phyloP scores from a whole-genome alignment of 2,113 vertebrate species.

The Crotalus viridis region DNA sequence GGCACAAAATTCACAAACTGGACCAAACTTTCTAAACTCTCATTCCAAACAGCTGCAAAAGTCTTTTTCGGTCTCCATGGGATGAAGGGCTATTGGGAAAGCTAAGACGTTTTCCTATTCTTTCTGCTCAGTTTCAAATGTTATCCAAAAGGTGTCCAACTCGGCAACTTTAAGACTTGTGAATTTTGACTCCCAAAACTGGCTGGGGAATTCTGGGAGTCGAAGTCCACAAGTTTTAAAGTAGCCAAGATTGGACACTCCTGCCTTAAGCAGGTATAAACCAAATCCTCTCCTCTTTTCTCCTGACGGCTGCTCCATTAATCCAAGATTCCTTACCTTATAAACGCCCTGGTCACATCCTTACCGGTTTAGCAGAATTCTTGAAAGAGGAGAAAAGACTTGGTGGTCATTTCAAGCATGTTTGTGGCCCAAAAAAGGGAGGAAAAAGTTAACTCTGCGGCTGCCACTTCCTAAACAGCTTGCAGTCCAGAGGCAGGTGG shows the following conservation, averaged over 20 bases:
- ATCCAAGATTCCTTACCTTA: slow-evolving; percentile 60
- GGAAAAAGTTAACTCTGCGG: not conserved
- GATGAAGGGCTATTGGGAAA: not conserved
- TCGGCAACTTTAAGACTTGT: not conserved
- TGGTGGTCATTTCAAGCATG: not conserved
- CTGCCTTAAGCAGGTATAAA: not conserved
- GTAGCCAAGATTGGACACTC: not conserved
- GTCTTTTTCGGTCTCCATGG: rapidly evolving
- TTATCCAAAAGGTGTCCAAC: not conserved
- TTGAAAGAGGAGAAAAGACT: not conserved
- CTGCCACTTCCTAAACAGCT: not conserved
- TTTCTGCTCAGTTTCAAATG: not conserved
- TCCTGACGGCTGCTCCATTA: not conserved
- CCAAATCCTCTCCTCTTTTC: rapidly evolving
- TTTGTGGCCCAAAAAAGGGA: not conserved
- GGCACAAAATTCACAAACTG: not conserved
- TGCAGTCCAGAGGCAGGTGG: slow-evolving; percentile 65
- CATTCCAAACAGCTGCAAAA: not conserved
- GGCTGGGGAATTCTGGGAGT: not conserved
- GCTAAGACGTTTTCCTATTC: not conserved
- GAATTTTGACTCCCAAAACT: not conserved
- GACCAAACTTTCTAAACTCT: rapidly evolving
- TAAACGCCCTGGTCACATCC: slow-evolving; percentile 23
- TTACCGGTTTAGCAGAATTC: not conserved
- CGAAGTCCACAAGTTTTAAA: not conserved